phyloP scores from a whole-genome alignment of 2,888 invertebrate species.

The Xestoiulus laeticollis region DNA sequence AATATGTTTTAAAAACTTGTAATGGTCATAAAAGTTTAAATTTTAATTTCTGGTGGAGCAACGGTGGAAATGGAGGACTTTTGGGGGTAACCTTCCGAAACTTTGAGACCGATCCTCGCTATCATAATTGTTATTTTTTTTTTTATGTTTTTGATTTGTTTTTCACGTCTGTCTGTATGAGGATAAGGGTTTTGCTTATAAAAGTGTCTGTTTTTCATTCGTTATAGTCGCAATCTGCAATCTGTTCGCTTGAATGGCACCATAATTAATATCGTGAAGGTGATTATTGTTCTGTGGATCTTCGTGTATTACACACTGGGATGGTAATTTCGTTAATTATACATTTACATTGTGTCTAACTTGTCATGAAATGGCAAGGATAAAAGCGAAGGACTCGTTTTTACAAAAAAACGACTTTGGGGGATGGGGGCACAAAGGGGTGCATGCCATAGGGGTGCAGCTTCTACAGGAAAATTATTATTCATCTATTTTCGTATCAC shows the following conservation, averaged over 20 bases:
- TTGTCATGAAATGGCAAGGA: constrained; percentile 52
- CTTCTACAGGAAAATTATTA: constrained; percentile 13
- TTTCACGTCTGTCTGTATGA: neutral
- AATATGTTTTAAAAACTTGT: too few relatives aligned
- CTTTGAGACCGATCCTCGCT: neutral
- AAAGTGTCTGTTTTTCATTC: constrained; percentile 28
- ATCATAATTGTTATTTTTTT: neutral
- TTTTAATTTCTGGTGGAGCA: too few relatives aligned
- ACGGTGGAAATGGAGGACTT: too few relatives aligned
- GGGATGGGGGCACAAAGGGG: constrained; percentile 21
- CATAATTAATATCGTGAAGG: constrained; percentile 52
- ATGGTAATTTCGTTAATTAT: constrained; percentile 52
- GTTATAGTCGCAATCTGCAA: constrained; percentile 25
- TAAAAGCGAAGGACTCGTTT: constrained; percentile 48
- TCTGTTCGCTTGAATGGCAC: constrained; percentile 49
- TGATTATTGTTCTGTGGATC: constrained; percentile 50
- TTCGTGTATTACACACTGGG: constrained; percentile 44
- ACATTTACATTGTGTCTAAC: constrained; percentile 52
- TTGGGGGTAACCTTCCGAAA: neutral
- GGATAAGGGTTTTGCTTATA: constrained; percentile 1
- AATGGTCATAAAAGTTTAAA: too few relatives aligned
- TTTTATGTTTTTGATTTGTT: neutral
- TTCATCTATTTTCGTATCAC: neutral
- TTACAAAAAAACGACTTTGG: constrained; percentile 37
- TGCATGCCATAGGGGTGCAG: constrained; percentile 4